Percentiles rank a stretch among this genome's conserved stretches.
These are phyloP conservation scores for Hemaris fuciformis DNA, from an alignment of 2,888 invertebrate genomes.

Conservation along the genomic window DNA sequence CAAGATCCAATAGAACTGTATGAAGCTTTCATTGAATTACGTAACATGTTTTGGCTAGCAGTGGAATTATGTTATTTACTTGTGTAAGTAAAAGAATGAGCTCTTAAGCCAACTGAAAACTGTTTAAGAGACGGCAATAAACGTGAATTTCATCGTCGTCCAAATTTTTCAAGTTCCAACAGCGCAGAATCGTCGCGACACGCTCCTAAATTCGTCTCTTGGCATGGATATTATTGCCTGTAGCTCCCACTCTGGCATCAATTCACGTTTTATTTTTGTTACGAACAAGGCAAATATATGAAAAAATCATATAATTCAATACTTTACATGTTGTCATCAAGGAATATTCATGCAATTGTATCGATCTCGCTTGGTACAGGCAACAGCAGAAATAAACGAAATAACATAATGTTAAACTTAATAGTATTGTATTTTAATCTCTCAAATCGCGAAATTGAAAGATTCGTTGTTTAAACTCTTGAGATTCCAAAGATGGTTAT, in stretches of 20 bases:
- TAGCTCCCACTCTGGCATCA: constrained; percentile 1
- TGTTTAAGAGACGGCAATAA: not conserved
- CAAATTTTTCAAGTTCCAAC: constrained; percentile 1
- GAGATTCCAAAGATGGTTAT: not conserved
- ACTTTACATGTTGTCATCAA: not conserved
- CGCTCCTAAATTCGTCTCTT: constrained; percentile 1
- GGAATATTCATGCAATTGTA: not conserved
- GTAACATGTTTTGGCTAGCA: too few relatives aligned
- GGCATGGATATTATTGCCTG: constrained; percentile 1
- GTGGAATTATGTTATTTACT: too few relatives aligned
- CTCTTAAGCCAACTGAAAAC: too few relatives aligned
- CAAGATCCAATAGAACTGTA: too few relatives aligned
- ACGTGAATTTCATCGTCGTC: not conserved
- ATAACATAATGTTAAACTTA: not conserved
- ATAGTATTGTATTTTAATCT: not conserved
- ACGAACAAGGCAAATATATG: not conserved
- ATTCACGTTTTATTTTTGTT: constrained; percentile 6
- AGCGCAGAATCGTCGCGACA: not conserved
- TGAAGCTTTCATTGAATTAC: too few relatives aligned
- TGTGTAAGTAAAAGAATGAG: too few relatives aligned
- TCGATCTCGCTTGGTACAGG: not conserved
- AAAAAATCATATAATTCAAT: not conserved
- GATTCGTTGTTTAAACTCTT: not conserved
- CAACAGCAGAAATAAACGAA: too few relatives aligned
- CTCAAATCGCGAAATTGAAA: not conserved